Evolutionary conservation across 2,888 invertebrate genomes (phyloP), one percentile per base, ranked within the genome.

Genomic region (Zhengitettix transpicula): DNA sequence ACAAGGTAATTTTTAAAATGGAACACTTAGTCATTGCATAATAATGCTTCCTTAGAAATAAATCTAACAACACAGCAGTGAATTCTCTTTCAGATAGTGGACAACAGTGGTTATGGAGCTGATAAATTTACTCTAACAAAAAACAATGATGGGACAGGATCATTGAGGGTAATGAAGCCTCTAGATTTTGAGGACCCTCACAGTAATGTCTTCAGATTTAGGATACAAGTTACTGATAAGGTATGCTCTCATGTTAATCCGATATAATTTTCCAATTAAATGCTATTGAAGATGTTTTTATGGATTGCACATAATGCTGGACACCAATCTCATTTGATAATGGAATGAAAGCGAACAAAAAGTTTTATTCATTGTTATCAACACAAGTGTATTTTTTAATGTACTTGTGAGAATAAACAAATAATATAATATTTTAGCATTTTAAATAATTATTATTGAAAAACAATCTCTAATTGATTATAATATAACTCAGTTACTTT

Each of bases 121-220:
- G 75, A 76, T 64, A 75, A 75, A 66, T 76, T 76, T 65, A 72
- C 74, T 15, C 75, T 76, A 73, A 73, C 75, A 40, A 68, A 73
- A 42, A 75, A 75, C 62, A 71, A 71, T 52, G 76, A 76, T 66
- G 75, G 75, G 5, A 75, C 76, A 1, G 75, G 76, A 10, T 75
- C 75, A 2, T 69, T 76, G 52, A 75, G 74, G 67, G 73, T 76
- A 53, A 73, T 75, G 42, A 74, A 78, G 70, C 75, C 75, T 10
- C 70, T 78, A n/a, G 78, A 78, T 67, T 78, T 72, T 67, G 78
- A 78, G 66, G 76, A 78, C 67, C 68, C 72, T 60, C 78, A 79
- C 65, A 70, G 76, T 57, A 72, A 71, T 65, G 78, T 77, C 17
- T 78, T 77, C 68, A 69, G 72, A 57, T 73, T 79, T 66, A 72